phyloP scores from a whole-genome alignment of 2,888 invertebrate genomes.

The Orchesellides sinensis region DNA sequence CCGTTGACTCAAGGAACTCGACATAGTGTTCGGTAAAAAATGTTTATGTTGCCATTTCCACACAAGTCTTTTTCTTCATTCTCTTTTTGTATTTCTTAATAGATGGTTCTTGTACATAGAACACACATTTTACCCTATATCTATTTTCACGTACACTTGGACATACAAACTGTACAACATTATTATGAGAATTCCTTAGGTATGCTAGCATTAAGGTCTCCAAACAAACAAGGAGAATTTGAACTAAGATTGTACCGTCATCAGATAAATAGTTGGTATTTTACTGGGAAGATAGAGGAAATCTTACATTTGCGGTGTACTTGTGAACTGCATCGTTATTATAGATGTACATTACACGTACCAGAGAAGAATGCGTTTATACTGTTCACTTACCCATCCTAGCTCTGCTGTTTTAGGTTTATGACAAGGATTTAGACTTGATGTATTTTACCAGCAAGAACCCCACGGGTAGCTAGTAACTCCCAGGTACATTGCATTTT shows the following conservation, averaged over 20 bases:
- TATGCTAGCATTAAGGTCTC: too few relatives aligned
- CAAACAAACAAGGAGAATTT: neutral
- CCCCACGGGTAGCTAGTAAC: constrained; percentile 53
- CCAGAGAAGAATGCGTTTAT: neutral
- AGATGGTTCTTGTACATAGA: neutral
- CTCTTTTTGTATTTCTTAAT: constrained; percentile 20
- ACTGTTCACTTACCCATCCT: neutral
- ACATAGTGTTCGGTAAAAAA: constrained; percentile 72
- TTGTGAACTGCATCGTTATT: constrained; percentile 30
- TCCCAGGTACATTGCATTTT: constrained; percentile 41
- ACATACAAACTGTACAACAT: too few relatives aligned
- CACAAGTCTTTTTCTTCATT: constrained; percentile 36
- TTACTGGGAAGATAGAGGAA: constrained; percentile 21
- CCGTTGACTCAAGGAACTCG: constrained; percentile 74
- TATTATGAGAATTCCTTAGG: too few relatives aligned
- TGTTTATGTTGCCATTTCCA: constrained; percentile 50
- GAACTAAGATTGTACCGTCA: neutral
- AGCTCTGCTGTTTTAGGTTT: constrained; percentile 34
- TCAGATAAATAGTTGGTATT: constrained; percentile 47
- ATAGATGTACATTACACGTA: too few relatives aligned
- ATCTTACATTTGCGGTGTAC: constrained; percentile 37
- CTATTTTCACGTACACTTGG: too few relatives aligned
- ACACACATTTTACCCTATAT: neutral
- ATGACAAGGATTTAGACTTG: constrained; percentile 44
- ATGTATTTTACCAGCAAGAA: constrained; percentile 46